A percentile compares a stretch with the other conserved stretches of the same genome.
Conservation (phyloP, 2,888 invertebrate genomes). For the Graphium colonna region DNA sequence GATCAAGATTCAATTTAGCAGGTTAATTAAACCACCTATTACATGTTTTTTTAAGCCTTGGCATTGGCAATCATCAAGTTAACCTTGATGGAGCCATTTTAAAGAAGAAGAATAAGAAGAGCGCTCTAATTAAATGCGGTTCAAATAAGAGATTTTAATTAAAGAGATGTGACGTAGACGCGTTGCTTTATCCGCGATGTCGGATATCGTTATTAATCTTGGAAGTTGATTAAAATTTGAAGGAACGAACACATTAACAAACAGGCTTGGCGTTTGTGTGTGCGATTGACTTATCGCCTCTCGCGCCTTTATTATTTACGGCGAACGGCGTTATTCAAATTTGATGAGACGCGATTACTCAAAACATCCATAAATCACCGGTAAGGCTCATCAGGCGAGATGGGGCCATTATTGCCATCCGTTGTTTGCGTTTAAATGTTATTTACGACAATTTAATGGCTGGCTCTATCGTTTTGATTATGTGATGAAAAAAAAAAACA, state of each 20-base stretch:
- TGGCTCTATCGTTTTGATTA: conserved; percentile 20
- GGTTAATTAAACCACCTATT: too few species aligned
- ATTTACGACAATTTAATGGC: conserved; percentile 60
- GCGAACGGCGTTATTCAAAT: conserved; percentile 75
- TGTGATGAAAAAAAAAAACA: background rate
- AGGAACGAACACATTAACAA: background rate
- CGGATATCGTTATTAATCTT: conserved; percentile 53
- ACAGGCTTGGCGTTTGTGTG: too few species aligned
- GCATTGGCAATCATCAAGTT: too few species aligned
- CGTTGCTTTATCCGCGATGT: conserved; percentile 29
- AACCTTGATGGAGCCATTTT: too few species aligned
- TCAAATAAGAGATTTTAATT: conserved; percentile 24
- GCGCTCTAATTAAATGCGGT: conserved; percentile 75
- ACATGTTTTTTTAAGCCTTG: conserved; percentile 36
- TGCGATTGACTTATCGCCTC: conserved; percentile 68
- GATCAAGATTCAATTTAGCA: too few species aligned
- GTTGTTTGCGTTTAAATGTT: conserved; percentile 53
- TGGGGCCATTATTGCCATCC: conserved; percentile 63
- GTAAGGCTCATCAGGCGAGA: conserved; percentile 51
- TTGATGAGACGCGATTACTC: conserved; percentile 78
- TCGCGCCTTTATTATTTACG: conserved; percentile 66
- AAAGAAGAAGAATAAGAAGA: too few species aligned
- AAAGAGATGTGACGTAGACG: background rate
- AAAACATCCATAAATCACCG: conserved; percentile 75
- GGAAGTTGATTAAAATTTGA: too few species aligned